A percentile compares a stretch with the other conserved stretches of the same genome.
These are phyloP conservation scores for Sciurus carolinensis DNA, from an alignment of 2,797 vertebrate species.

Conservation along the genomic window DNA sequence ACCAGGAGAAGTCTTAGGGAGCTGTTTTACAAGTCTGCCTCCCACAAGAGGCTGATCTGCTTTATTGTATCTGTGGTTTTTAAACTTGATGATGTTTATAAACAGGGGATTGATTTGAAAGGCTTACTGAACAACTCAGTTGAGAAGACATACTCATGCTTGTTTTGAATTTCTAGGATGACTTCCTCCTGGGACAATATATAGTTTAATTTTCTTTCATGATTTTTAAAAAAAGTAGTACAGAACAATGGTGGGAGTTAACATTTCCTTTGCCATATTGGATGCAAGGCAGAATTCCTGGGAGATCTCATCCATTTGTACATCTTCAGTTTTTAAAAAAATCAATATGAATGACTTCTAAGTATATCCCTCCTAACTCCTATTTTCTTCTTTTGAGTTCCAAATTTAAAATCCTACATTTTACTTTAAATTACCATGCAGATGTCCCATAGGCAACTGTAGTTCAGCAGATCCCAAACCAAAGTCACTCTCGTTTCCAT, in stretches of 20 bases:
- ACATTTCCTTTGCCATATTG: background rate
- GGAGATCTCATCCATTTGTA: background rate
- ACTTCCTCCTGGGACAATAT: slow-evolving; percentile 63
- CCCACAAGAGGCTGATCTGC: slow-evolving; percentile 68
- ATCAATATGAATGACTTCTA: background rate
- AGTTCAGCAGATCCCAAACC: background rate
- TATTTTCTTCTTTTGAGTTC: background rate
- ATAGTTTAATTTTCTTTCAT: slow-evolving; percentile 41
- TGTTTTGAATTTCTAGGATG: slow-evolving; percentile 82
- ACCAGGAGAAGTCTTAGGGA: background rate
- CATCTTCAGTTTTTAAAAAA: background rate
- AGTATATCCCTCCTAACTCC: no score
- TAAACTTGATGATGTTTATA: slow-evolving; percentile 85
- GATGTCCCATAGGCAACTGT: background rate
- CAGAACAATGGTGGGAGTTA: background rate
- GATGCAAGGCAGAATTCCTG: background rate
- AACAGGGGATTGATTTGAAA: slow-evolving; percentile 83
- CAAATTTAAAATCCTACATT: background rate
- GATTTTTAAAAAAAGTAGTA: background rate
- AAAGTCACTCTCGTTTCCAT: background rate
- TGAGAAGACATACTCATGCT: slow-evolving; percentile 76
- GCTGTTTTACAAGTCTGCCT: background rate
- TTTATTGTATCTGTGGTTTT: slow-evolving; percentile 82
- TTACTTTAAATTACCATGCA: no score
- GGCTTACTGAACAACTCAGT: slow-evolving; percentile 79